Conservation (phyloP, 2,888 invertebrate genomes). For the Andrena praecox region DNA sequence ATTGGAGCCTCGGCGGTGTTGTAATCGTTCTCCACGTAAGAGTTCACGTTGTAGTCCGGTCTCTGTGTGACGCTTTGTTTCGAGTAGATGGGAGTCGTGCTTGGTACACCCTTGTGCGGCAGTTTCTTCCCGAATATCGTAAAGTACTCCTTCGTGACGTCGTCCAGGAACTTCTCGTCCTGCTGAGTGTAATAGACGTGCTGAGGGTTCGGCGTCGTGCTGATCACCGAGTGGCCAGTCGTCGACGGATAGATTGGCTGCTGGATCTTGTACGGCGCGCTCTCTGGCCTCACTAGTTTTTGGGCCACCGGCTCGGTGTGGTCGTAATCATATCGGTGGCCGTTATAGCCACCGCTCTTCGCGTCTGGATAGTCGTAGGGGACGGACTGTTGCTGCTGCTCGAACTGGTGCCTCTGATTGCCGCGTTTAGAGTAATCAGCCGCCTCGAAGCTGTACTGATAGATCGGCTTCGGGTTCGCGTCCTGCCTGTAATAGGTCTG, state of each 20-base stretch:
- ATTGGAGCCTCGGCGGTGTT: slow-evolving; percentile 67
- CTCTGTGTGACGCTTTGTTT: slow-evolving; percentile 78
- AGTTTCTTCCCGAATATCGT: slow-evolving; percentile 91
- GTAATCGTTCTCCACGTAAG: slow-evolving; percentile 72
- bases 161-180: slow-evolving; percentile 89
- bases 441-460: slow-evolving; percentile 91
- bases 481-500: slow-evolving; percentile 69
- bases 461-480: slow-evolving; percentile 87
- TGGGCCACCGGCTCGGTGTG: slow-evolving; percentile 48
- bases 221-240: slow-evolving; percentile 80
- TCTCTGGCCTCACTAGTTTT: slow-evolving; percentile 49
- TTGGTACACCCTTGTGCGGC: slow-evolving; percentile 85
- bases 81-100: slow-evolving; percentile 83
- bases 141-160: slow-evolving; percentile 91
- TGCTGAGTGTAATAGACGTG: slow-evolving; percentile 90
- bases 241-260: slow-evolving; percentile 72
- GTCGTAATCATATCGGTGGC: slow-evolving; percentile 71
- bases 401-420: slow-evolving; percentile 60
- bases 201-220: slow-evolving; percentile 87
- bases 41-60: slow-evolving; percentile 72
- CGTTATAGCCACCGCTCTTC: slow-evolving; percentile 35
- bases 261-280: slow-evolving; percentile 50
- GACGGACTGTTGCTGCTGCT: slow-evolving; percentile 65
- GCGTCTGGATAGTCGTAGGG: slow-evolving; percentile 76
- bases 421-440: slow-evolving; percentile 84